Percentiles rank a stretch among this genome's conserved stretches.
Evolutionary conservation across 2,888 invertebrate genomes (phyloP).

Genomic region (Sipha maydis): DNA sequence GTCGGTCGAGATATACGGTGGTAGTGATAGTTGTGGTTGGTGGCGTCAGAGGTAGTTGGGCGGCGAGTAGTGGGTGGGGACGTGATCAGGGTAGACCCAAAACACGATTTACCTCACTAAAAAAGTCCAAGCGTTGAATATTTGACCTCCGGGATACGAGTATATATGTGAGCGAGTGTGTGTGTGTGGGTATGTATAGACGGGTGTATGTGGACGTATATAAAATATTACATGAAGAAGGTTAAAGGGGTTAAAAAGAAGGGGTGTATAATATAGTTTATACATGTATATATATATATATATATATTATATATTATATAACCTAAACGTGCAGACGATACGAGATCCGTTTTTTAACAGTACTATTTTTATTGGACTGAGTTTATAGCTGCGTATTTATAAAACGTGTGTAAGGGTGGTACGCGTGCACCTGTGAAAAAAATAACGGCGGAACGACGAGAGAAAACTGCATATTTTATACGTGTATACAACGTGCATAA

Average conservation of each 20-base stretch:
- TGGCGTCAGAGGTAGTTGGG: background rate
- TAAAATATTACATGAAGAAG: conserved; percentile 26
- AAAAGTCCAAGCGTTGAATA: conserved; percentile 18
- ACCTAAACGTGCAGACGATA: background rate
- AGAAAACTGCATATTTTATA: background rate
- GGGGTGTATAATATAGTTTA: background rate
- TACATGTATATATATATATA: conserved; percentile 6
- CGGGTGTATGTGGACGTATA: background rate
- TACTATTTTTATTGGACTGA: conserved; percentile 45
- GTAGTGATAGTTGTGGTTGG: no score
- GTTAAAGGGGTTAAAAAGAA: conserved; percentile 26
- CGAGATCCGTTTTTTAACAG: conserved; percentile 42
- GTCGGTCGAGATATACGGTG: no score
- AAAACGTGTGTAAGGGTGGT: background rate
- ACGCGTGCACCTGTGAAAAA: background rate
- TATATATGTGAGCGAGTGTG: no score
- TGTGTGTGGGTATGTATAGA: no score
- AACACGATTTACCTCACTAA: conserved; percentile 32
- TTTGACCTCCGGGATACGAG: background rate
- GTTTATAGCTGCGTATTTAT: background rate
- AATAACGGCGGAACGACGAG: background rate
- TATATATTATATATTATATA: background rate
- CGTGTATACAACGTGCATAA: background rate
- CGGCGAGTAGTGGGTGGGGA: background rate
- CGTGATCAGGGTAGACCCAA: background rate